Evolutionary conservation across 2,888 invertebrate species (phyloP).

Genomic region (Temnothorax unifasciatus): DNA sequence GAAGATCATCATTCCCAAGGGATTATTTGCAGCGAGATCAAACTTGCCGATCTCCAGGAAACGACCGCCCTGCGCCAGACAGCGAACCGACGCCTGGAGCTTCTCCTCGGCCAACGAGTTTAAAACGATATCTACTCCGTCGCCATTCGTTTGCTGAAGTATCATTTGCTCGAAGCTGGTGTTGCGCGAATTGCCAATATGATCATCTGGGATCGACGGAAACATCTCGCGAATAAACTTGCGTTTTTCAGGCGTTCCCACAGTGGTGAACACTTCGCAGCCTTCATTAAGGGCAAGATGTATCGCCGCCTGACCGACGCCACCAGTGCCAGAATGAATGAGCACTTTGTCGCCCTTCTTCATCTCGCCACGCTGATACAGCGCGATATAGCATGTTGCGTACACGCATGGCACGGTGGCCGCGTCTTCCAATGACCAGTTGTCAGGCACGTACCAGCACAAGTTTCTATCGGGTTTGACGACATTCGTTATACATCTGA

Average conservation of each 20-base stretch:
- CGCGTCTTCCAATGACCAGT: constrained; percentile 89
- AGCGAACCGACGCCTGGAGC: constrained; percentile 90
- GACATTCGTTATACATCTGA: constrained; percentile 58
- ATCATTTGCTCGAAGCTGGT: constrained; percentile 95
- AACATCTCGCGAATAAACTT: constrained; percentile 88
- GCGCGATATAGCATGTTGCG: constrained; percentile 88
- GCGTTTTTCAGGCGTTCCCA: constrained; percentile 87
- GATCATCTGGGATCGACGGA: constrained; percentile 87
- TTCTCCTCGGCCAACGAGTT: constrained; percentile 98
- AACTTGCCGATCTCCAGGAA: constrained; percentile 96
- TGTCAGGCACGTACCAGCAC: constrained; percentile 88
- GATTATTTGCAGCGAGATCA: constrained; percentile 91
- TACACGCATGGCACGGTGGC: constrained; percentile 90
- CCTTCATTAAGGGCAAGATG: constrained; percentile 88
- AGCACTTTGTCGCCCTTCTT: constrained; percentile 86
- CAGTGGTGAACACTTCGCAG: constrained; percentile 89
- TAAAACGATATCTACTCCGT: constrained; percentile 96
- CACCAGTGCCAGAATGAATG: constrained; percentile 87
- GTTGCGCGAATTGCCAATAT: constrained; percentile 96
- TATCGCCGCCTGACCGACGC: constrained; percentile 91
- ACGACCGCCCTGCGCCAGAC: constrained; percentile 89
- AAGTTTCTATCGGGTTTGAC: not conserved
- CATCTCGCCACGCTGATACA: constrained; percentile 87
- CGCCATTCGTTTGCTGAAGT: constrained; percentile 92
- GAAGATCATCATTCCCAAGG: constrained; percentile 90